These are phyloP conservation scores for Orthonevra nobilis DNA, from an alignment of 2,888 invertebrate species.

Conservation along the genomic window DNA sequence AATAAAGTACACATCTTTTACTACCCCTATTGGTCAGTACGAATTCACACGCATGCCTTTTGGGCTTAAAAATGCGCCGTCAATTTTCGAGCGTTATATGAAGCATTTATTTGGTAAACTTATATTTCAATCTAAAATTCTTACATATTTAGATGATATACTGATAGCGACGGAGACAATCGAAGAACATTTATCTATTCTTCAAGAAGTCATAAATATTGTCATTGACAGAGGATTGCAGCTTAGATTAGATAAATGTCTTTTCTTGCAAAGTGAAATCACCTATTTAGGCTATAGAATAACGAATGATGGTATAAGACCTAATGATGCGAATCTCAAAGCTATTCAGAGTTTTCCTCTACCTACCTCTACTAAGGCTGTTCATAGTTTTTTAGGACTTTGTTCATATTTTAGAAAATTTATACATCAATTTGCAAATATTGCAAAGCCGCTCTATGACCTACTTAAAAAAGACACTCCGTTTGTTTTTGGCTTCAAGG, in stretches of 20 bases:
- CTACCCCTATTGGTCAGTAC: no score
- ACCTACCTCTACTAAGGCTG: no score
- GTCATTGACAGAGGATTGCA: slow-evolving; percentile 6
- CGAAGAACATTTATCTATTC: slow-evolving; percentile 45
- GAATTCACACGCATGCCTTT: no score
- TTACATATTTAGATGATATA: slow-evolving; percentile 71
- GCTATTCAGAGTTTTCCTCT: no score
- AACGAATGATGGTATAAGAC: slow-evolving; percentile 21
- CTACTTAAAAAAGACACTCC: slow-evolving; percentile 51
- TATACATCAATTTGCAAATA: no score
- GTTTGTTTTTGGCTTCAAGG: slow-evolving; percentile 27
- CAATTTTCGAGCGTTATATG: slow-evolving; percentile 69
- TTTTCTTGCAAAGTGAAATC: no score
- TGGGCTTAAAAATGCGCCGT: no score
- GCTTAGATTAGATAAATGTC: slow-evolving; percentile 48
- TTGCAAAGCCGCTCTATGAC: slow-evolving; percentile 74
- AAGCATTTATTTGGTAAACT: slow-evolving; percentile 61
- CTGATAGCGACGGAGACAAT: slow-evolving; percentile 44
- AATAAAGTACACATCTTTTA: no score
- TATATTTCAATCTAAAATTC: slow-evolving; percentile 52
- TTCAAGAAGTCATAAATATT: slow-evolving; percentile 35
- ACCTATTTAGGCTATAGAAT: slow-evolving; percentile 27
- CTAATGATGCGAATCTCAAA: no score
- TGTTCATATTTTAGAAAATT: no score
- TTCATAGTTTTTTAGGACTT: slow-evolving; percentile 67